Base-by-base conservation (phyloP, 2,797 vertebrate species). In the Coracias cyanogaster region DNA sequence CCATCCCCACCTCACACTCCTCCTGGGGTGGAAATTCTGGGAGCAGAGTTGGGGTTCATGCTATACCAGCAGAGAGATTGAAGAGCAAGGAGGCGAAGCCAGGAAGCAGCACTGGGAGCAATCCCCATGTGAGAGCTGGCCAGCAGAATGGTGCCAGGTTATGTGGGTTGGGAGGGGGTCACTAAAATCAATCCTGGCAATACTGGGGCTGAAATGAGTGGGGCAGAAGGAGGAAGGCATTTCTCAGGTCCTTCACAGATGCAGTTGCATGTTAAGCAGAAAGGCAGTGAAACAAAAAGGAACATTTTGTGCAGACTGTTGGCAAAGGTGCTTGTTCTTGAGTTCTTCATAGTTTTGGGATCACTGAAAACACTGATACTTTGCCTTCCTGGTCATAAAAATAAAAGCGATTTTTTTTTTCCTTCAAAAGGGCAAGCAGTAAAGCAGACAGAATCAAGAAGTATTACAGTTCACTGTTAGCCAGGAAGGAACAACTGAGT, bases 401-500 rank as follows among this genome's bases (percentile, higher is more conserved):
- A 64, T 31, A 41, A 71, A 91, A 65, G 4, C 4, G 1, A 6
- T 33, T 35, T 25, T 35, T 52, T 24, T 64, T 57, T 37, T 54
- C 15, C 25, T 62, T 17, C 11, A 33, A 52, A 81, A 76, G 19
- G 39, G 72, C 39, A 81, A 49, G 46, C n/a, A 86, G 39, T 54
- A 76, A 86, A 83, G 82, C 79, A 91, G 76, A 65, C 31, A 54
- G 84, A 90, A 89, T 82, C 91, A 66, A 45, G 67, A 39, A 48
- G 46, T 66, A 26, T 91, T 49, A 51, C 37, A 61, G 79, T 64
- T 95, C 49, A 15, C 62, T 46, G 62, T 37, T 65, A 82, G 76
- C 72, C 72, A 86, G 80, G 85, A 85, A 92, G 72, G 76, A 94
- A 55, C n/a, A 82, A 78, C 90, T 66, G 70, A 94, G 55, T 62